phyloP scores from a whole-genome alignment of 2,113 vertebrate species.

The Ictidomys tridecemlineatus region DNA sequence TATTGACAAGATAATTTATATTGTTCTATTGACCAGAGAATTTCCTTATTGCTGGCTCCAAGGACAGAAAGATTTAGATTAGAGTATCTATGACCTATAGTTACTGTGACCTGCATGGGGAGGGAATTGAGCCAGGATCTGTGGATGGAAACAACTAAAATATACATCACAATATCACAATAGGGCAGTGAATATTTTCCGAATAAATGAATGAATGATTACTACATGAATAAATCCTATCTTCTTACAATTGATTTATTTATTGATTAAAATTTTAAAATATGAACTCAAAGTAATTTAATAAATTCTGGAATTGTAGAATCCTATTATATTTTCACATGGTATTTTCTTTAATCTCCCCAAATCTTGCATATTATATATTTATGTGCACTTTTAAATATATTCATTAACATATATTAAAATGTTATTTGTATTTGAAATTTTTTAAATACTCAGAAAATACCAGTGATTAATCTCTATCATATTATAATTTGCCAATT shows the following conservation, averaged over 20 bases:
- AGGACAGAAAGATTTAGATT: neutral
- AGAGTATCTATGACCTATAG: neutral
- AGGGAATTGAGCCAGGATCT: neutral
- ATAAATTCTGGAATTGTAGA: neutral
- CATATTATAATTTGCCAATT: neutral
- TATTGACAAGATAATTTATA: neutral
- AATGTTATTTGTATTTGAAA: neutral
- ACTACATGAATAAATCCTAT: neutral
- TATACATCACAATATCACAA: neutral
- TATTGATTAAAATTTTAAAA: constrained; percentile 25
- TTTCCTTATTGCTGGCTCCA: neutral
- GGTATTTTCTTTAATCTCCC: neutral
- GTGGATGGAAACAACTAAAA: neutral
- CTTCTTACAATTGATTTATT: neutral
- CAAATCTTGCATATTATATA: neutral
- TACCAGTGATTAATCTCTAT: neutral
- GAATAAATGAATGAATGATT: neutral
- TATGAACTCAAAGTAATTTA: neutral
- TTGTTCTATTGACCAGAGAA: neutral
- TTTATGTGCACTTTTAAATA: neutral
- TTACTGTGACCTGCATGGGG: too few relatives aligned
- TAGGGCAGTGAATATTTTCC: neutral
- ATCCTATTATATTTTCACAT: neutral
- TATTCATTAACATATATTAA: constrained; percentile 29
- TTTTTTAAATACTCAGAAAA: neutral